Evolutionary conservation across 2,888 invertebrate genomes (phyloP).

Genomic region (Drosophila mulleri): DNA sequence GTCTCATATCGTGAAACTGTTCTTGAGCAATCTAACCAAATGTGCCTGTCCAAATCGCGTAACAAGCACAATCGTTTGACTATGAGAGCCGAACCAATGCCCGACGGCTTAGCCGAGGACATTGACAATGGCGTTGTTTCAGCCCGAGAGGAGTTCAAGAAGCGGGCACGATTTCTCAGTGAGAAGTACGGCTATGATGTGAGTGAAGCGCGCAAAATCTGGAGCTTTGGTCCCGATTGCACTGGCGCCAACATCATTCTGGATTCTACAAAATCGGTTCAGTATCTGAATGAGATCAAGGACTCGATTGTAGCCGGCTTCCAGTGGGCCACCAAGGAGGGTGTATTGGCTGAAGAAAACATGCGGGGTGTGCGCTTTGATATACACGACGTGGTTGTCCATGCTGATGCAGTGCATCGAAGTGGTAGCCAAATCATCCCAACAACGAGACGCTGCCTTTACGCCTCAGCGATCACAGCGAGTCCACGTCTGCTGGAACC

Average conservation of each 20-base stretch:
- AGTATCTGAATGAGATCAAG: constrained; percentile 99
- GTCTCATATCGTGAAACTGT: constrained; percentile 99
- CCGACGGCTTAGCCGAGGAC: constrained; percentile 97
- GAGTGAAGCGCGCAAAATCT: constrained; percentile 99
- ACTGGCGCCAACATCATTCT: constrained; percentile 98
- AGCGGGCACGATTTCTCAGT: constrained; percentile 95
- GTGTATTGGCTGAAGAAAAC: constrained; percentile 99
- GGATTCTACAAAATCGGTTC: constrained; percentile 99
- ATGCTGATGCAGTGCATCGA: constrained; percentile 99
- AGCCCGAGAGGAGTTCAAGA: constrained; percentile 98
- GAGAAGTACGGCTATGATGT: constrained; percentile 99
- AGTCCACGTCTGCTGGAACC: constrained; percentile 98
- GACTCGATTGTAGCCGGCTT: constrained; percentile 99
- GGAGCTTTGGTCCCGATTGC: constrained; percentile 99
- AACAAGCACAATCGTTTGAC: constrained; percentile 99
- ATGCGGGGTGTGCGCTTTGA: constrained; percentile 97
- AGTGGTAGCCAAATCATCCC: constrained; percentile 99
- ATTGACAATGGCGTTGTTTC: constrained; percentile 98
- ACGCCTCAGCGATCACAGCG: constrained; percentile 97
- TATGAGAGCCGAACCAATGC: constrained; percentile 98
- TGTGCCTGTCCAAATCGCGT: constrained; percentile 99
- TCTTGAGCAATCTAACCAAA: constrained; percentile 94
- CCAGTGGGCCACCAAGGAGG: constrained; percentile 99
- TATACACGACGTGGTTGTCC: constrained; percentile 99
- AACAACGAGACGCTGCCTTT: constrained; percentile 98